Base-by-base conservation (phyloP, 2,113 vertebrate genomes). In the Scortum barcoo region DNA sequence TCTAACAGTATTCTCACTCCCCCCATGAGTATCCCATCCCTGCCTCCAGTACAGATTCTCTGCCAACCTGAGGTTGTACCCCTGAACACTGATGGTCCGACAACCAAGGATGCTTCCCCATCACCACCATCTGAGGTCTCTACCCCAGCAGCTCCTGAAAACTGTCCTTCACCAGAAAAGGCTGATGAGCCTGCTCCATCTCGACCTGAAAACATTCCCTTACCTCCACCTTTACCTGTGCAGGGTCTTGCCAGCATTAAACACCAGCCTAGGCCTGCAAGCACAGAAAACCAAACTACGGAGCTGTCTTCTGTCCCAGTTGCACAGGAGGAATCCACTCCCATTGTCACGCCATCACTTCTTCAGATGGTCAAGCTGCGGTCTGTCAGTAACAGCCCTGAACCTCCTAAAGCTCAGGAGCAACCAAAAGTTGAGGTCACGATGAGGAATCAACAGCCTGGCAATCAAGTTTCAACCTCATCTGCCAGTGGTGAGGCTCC, bases 291-390 rank as follows among this genome's bases (percentile, higher is more conserved):
- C 4, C 75, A 87, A 85, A 86, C 42, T 46, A 56, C 88, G 93
- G 95, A 89, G 88, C 94, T 62, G 93, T 93, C 80, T 81, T 89
- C 72, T 63, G 57, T 5, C 74, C 85, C 38, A 46, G 83, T 93
- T 86, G 93, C 90, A 84, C 95, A 96, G 48, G 96, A 97, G 0
- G 92, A 94, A 36, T 85, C 91, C 10, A 30, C 91, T 30, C 95
- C 95, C 24, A 86, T 96, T 44, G 94, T 97, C 66, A 97, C 97
- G 0, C 95, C 96, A 1, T 96, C 96, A 0, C 92, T 97, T 68
- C 92, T 97, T 85, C 96, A 98, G 94, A 96, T 94, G 94, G 97
- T 97, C 40, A 94, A 97, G 67, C 92, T 97, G 78, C 96, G 96
- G 75, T 96, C 97, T 0, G 87, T 97, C 58, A 96, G 91, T 17